These are phyloP conservation scores for Calephelis nemesis DNA, from an alignment of 1,140 invertebrate species.

Conservation along the genomic window DNA sequence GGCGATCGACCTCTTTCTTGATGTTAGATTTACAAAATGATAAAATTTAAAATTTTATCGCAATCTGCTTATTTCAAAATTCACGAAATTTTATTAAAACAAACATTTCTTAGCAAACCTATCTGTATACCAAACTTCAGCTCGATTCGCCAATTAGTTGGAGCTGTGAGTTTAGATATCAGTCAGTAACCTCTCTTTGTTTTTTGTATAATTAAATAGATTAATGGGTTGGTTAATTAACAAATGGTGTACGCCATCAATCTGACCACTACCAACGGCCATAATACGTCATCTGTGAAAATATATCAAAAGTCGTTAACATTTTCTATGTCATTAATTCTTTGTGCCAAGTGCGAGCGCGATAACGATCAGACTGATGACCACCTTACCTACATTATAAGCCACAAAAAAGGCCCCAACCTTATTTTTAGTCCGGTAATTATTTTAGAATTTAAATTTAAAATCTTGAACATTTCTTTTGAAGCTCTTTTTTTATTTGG, in stretches of 20 bases:
- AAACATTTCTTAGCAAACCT: too few species aligned
- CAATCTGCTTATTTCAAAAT: too few species aligned
- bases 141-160: too few species aligned
- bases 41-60: too few species aligned
- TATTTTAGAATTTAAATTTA: conserved; percentile 1
- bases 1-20: too few species aligned
- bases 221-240: not conserved
- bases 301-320: conserved; percentile 34
- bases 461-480: not conserved
- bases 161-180: too few species aligned
- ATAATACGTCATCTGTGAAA: conserved; percentile 6
- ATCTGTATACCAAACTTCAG: too few species aligned
- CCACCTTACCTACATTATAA: conserved; percentile 11
- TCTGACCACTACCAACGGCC: conserved; percentile 1
- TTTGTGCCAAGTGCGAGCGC: conserved; percentile 24
- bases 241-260: too few species aligned
- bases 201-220: not conserved
- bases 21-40: too few species aligned
- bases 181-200: too few species aligned
- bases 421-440: conserved; percentile 21
- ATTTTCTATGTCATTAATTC: conserved; percentile 49
- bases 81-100: too few species aligned
- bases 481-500: not conserved
- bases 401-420: conserved; percentile 26
- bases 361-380: conserved; percentile 39